Evolutionary conservation across 2,888 invertebrate genomes (phyloP), one percentile per base, ranked within the genome.

Genomic region (Enchytraeus crypticus): DNA sequence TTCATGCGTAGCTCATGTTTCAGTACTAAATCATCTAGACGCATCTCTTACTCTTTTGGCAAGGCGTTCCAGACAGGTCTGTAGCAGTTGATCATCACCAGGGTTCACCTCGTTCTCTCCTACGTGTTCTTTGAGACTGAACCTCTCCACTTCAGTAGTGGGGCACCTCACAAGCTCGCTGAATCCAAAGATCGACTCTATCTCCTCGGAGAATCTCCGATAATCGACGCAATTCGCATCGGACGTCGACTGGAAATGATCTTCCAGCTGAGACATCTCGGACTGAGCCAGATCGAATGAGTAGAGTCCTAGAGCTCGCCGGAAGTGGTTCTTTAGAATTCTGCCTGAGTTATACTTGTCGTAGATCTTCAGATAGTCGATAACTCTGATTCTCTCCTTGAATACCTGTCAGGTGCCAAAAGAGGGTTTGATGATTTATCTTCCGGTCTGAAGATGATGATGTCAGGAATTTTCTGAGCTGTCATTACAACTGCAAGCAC

Each of bases 341-440:
- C 75, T 66, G 5, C 78, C 78, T 32, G 74, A 72, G n/a, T 74
- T 70, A 29, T 78, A 67, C 59, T 79, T 79, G 69, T 79, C 79
- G 67, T 77, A 78, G 66, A 78, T 78, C 60, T 69, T 72, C 71
- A 79, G 72, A 68, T 74, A 78, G 59, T 79, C 79, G 32, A 72
- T 69, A 8, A 79, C 70, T 43, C 79, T 63, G 3, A 79, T 67
- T 59, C 78, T 71, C 58, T 77, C 75, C 61, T 74, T 73, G 65
- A 70, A 71, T 5, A 79, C 77, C 78, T 79, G 60, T 8, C 5
- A 5, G n/a, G n/a, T n/a, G n/a, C n/a, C n/a, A n/a, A n/a, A n/a
- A n/a, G n/a, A n/a, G n/a, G n/a, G n/a, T n/a, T n/a, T n/a, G n/a
- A n/a, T n/a, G n/a, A n/a, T n/a, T n/a, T n/a, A n/a, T n/a, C n/a